Evolutionary conservation across 2,113 vertebrate species (phyloP).

Genomic region (Heteronetta atricapilla): DNA sequence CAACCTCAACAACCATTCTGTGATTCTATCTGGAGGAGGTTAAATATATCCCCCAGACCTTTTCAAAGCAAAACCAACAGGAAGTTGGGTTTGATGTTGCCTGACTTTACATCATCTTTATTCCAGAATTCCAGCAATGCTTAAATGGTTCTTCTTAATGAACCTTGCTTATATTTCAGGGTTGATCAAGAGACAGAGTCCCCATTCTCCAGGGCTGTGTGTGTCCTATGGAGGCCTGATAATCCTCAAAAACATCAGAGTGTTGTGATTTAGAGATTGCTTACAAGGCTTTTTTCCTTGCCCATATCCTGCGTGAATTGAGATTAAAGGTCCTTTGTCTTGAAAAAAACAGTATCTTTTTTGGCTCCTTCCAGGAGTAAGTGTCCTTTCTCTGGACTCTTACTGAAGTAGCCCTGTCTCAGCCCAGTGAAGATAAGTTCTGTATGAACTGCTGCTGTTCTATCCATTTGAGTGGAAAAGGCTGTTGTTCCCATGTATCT

Average conservation of each 20-base stretch:
- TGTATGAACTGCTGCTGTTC: not conserved
- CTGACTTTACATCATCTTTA: not conserved
- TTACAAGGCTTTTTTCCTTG: not conserved
- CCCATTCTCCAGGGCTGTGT: not conserved
- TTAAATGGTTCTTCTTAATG: not conserved
- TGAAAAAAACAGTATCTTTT: not conserved
- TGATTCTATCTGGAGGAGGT: not conserved
- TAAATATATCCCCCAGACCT: not conserved
- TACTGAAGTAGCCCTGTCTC: not conserved
- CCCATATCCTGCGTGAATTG: not conserved
- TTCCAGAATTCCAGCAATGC: not conserved
- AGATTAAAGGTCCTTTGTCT: not conserved
- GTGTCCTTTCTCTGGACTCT: not conserved
- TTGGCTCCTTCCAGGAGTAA: not conserved
- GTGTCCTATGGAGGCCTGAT: not conserved
- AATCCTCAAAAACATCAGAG: not conserved
- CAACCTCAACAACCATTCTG: not conserved
- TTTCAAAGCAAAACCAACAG: not conserved
- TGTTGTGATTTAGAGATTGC: not conserved
- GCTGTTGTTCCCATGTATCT: not conserved
- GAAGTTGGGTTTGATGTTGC: not conserved
- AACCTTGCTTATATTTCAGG: not conserved
- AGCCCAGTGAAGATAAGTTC: not conserved
- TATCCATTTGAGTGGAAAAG: not conserved
- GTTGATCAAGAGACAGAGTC: not conserved